Base-by-base conservation (phyloP, 2,113 vertebrate species). In the Orientallactaga bullata region DNA sequence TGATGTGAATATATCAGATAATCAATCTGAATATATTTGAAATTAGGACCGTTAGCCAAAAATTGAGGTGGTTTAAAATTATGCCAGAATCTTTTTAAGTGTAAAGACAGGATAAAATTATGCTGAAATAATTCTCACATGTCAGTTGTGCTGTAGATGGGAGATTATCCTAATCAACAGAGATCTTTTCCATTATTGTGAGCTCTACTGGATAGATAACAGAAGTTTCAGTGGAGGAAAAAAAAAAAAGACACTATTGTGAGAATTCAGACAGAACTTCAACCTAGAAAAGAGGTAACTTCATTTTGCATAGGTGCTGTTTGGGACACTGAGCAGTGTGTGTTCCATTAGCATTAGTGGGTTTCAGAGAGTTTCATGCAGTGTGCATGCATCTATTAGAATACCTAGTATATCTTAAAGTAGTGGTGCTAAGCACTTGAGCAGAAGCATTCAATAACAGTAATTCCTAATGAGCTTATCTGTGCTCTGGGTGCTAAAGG, bases 131-230 rank as follows among this genome's bases (percentile, higher is more conserved):
- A 12, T 68, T 72, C 58, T 92, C 15, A 37, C 11, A 65, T 39
- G 20, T 24, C 91, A 74, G 26, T 47, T 81, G 63, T 91, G 28
- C 66, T 93, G 37, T 60, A 84, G n/a, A 84, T n/a, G 2, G 3
- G 72, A 72, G 55, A 80, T 91, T 51, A 68, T 78, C 26, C 39
- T 78, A 73, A 71, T 79, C 13, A 42, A 6, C 69, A 61, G 71
- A 95, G 86, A 82, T 76, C 0, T 47, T 87, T 91, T 88, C 12
- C 16, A 12, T 85, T 85, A 85, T 74, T 1, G 5, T 39, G 2
- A 81, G 6, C 51, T 68, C 58, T 93, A 37, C 82, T 94, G 69
- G 24, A 15, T 30, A 85, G 55, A 88, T 63, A 82, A 92, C 42
- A 94, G 39, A 90, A 2, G 5, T 72, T 95, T 93, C 30, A 65